Base-by-base conservation (phyloP, 2,888 invertebrate species). In the Nymphalis c-album region DNA sequence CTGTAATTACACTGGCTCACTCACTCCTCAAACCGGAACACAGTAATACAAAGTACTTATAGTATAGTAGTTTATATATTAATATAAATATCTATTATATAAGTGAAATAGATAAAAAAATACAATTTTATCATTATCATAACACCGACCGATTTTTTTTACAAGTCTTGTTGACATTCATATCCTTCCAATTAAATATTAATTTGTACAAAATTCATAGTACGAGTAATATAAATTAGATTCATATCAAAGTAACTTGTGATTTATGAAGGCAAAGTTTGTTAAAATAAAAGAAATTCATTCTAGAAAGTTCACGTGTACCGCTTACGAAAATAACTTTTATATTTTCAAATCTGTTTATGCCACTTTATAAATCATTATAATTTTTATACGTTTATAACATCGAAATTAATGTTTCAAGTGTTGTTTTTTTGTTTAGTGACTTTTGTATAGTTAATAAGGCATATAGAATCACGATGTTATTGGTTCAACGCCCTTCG, bases 211-310 rank as follows among this genome's bases (percentile, higher is more conserved):
- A 46, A 60, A 46, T 60, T 60, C 51, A 65, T 46, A 22, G 64
- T 17, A n/a, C 18, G 40, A 40, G 40, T 40, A 40, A 40, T 22
- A 69, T 69, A 69, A 69, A 69, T 69, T 57, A 63, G 69, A 69
- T 69, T 63, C 18, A 63, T 63, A 69, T 69, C 69, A 53, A 66
- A 69, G 60, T 26, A 20, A 55, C 66, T 62, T 63, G 51, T 60
- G 62, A 69, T 69, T 60, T 69, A 63, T 66, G 63, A 31, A 51
- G 46, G 51, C 20, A 69, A 58, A 62, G n/a, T 62, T 69, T 65
- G 35, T 22, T 53, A 62, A 69, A 65, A 65, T 62, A 65, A 46
- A 65, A 65, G 62, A 58, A 58, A 69, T 57, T 57, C 60, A 22
- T 55, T 57, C 47, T 46, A 26, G 50, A 40, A 59, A 51, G 31